Evolutionary conservation across 1,140 invertebrate species (phyloP).

Genomic region (Drosophila navojoa): DNA sequence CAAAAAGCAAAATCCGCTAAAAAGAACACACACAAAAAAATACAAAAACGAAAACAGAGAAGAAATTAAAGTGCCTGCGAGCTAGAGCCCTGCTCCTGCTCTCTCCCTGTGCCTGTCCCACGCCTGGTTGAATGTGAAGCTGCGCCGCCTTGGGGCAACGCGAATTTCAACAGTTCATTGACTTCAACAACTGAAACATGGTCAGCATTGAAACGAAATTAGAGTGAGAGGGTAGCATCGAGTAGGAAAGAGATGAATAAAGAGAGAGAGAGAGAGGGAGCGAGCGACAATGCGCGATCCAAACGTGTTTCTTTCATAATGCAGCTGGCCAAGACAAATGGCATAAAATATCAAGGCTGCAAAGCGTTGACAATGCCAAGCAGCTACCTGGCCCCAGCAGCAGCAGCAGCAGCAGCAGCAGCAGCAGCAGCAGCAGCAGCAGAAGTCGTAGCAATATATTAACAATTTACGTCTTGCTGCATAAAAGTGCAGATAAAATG

Average conservation of each 20-base stretch:
- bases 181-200: slow-evolving; percentile 20
- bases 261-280: neutral
- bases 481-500: slow-evolving; percentile 12
- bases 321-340: slow-evolving; percentile 27
- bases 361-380: slow-evolving; percentile 22
- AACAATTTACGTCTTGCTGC: slow-evolving; percentile 1
- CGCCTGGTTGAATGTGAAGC: neutral
- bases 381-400: slow-evolving; percentile 4
- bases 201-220: slow-evolving; percentile 22
- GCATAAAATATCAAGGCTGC: slow-evolving; percentile 25
- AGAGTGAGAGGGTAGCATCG: neutral
- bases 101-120: neutral
- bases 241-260: neutral
- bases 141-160: slow-evolving; percentile 1
- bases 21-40: slow-evolving; percentile 4
- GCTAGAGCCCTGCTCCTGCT: neutral
- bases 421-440: neutral
- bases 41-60: neutral
- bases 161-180: slow-evolving; percentile 28
- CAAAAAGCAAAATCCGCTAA: slow-evolving; percentile 15
- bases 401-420: neutral
- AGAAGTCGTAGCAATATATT: too few species aligned
- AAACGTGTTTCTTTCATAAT: slow-evolving; percentile 23
- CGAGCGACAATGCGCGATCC: neutral
- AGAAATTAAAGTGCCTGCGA: slow-evolving; percentile 10